These are phyloP conservation scores for Heliothis virescens DNA, from an alignment of 1,140 invertebrate genomes.

Conservation along the genomic window DNA sequence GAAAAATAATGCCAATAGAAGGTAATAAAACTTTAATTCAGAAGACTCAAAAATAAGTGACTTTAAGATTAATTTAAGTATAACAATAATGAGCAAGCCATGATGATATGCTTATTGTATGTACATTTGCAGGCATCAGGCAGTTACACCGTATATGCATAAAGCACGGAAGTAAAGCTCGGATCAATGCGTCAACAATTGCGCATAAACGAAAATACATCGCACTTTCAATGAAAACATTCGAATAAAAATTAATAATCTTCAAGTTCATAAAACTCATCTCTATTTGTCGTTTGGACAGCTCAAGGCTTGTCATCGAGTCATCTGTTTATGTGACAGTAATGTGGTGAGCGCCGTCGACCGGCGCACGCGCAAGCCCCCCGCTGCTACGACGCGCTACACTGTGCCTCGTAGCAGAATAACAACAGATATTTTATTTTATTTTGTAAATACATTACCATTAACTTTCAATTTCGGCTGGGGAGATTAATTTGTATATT, in stretches of 20 bases:
- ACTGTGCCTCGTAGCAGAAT: slow-evolving; percentile 1
- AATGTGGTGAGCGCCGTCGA: neutral
- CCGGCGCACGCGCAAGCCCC: neutral
- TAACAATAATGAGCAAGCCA: no score
- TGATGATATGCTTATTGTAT: no score
- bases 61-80: no score
- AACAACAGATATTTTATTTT: neutral
- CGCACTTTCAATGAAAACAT: slow-evolving; percentile 29
- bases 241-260: slow-evolving; percentile 25
- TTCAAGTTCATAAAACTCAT: slow-evolving; percentile 23
- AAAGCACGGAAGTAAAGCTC: no score
- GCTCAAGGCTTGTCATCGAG: slow-evolving; percentile 29
- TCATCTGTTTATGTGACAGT: slow-evolving; percentile 18
- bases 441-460: neutral
- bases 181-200: neutral
- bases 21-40: neutral
- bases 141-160: no score
- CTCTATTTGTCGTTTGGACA: slow-evolving; percentile 27
- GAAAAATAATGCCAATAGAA: neutral
- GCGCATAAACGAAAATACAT: slow-evolving; percentile 9
- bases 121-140: no score
- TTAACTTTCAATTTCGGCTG: slow-evolving; percentile 10
- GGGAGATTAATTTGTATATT: neutral
- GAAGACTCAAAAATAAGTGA: no score
- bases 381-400: slow-evolving; percentile 7